Percentiles rank a stretch among this genome's conserved stretches.
phyloP scores from a whole-genome alignment of 2,888 invertebrate genomes.

The Chymomyza amoena region DNA sequence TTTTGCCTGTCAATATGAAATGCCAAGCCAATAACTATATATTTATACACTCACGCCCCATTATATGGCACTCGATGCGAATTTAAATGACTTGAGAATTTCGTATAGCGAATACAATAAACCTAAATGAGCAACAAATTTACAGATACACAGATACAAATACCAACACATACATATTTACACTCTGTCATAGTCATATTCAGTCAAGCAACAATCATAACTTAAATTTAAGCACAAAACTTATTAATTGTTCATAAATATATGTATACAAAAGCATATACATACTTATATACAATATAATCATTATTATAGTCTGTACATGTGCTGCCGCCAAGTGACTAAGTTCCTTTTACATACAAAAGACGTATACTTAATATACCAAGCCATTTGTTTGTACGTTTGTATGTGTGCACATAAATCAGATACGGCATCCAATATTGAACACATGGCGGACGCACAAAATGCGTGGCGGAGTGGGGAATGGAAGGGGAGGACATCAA shows the following conservation, averaged over 20 bases:
- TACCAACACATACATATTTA: background rate
- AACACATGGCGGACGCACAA: constrained; percentile 60
- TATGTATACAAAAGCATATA: background rate
- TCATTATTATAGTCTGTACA: background rate
- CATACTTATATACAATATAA: constrained; percentile 18
- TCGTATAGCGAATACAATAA: background rate
- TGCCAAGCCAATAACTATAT: constrained; percentile 9
- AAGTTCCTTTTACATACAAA: constrained; percentile 5
- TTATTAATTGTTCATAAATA: constrained; percentile 6
- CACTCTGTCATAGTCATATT: background rate
- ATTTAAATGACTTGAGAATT: constrained; percentile 28
- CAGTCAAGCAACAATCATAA: constrained; percentile 5
- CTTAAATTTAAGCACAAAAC: constrained; percentile 2
- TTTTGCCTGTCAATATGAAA: background rate
- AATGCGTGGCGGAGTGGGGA: background rate
- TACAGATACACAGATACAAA: background rate
- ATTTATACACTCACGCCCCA: constrained; percentile 7
- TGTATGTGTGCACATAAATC: constrained; percentile 48
- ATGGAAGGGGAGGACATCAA: background rate
- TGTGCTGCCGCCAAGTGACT: background rate
- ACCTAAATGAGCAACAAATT: background rate
- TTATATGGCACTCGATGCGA: constrained; percentile 21
- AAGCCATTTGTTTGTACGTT: background rate
- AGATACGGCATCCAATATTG: constrained; percentile 68
- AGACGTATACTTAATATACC: constrained; percentile 14